Evolutionary conservation across 2,113 vertebrate species (phyloP).

Genomic region (Zapus hudsonius): DNA sequence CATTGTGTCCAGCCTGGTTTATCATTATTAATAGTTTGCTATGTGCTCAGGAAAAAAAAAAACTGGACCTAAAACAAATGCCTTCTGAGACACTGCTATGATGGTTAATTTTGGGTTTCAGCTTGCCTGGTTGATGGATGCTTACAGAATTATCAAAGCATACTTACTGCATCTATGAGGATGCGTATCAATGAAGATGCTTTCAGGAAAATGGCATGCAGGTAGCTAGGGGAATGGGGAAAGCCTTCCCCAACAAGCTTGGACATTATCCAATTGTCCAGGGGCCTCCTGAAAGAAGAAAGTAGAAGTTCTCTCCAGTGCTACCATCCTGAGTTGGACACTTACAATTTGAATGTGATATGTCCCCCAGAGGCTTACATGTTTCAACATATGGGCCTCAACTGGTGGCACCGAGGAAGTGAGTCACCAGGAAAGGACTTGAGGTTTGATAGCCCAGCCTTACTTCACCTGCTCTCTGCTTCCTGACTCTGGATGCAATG

Average conservation of each 20-base stretch:
- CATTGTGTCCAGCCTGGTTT: neutral
- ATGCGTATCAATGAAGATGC: neutral
- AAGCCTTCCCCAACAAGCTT: neutral
- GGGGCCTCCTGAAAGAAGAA: neutral
- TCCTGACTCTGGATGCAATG: neutral
- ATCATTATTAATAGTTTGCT: neutral
- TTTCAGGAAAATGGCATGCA: neutral
- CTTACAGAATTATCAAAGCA: neutral
- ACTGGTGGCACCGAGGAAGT: neutral
- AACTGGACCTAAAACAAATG: neutral
- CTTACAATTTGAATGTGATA: neutral
- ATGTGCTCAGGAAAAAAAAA: constrained; percentile 6
- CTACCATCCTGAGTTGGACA: neutral
- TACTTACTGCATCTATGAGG: neutral
- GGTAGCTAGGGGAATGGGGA: neutral
- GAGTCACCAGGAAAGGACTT: neutral
- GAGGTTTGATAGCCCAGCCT: neutral
- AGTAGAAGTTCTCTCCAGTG: neutral
- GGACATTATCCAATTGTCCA: neutral
- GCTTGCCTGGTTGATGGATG: neutral
- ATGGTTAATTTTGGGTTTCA: neutral
- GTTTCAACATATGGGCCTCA: neutral
- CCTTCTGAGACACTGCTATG: neutral
- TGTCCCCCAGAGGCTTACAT: neutral
- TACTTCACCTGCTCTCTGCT: neutral